Evolutionary conservation across 2,797 vertebrate genomes (phyloP).

Genomic region (Pangasius mekongensis): DNA sequence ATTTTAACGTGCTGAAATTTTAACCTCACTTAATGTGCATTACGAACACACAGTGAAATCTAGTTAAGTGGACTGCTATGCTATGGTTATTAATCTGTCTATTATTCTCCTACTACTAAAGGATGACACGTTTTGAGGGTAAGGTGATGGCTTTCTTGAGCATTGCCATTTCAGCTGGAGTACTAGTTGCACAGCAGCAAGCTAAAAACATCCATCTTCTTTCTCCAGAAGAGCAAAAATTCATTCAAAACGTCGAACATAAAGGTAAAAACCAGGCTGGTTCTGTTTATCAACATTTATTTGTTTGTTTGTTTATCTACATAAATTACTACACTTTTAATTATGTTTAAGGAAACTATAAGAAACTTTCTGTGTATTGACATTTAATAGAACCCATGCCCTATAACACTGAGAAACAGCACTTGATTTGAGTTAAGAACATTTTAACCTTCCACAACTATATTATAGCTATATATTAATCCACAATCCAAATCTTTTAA

Average conservation of each 20-base stretch:
- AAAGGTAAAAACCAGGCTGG: constrained; percentile 71
- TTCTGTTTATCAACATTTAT: neutral
- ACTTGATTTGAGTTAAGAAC: neutral
- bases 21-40: neutral
- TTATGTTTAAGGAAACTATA: neutral
- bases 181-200: constrained; percentile 62
- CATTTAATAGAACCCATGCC: neutral
- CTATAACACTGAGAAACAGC: neutral
- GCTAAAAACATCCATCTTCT: constrained; percentile 80
- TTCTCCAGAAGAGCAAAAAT: constrained; percentile 65
- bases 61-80: neutral
- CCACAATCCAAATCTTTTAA: neutral
- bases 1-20: neutral
- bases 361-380: neutral
- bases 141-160: constrained; percentile 60
- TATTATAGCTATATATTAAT: neutral
- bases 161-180: constrained; percentile 57
- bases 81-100: constrained; percentile 25
- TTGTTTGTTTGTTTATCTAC: neutral
- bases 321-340: neutral
- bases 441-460: neutral
- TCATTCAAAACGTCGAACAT: constrained; percentile 75
- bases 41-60: neutral
- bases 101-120: constrained; percentile 40
- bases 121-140: constrained; percentile 61